Percentiles rank a stretch among this genome's conserved stretches.
Evolutionary conservation across 2,113 vertebrate genomes (phyloP).

Genomic region (Poecile atricapillus): DNA sequence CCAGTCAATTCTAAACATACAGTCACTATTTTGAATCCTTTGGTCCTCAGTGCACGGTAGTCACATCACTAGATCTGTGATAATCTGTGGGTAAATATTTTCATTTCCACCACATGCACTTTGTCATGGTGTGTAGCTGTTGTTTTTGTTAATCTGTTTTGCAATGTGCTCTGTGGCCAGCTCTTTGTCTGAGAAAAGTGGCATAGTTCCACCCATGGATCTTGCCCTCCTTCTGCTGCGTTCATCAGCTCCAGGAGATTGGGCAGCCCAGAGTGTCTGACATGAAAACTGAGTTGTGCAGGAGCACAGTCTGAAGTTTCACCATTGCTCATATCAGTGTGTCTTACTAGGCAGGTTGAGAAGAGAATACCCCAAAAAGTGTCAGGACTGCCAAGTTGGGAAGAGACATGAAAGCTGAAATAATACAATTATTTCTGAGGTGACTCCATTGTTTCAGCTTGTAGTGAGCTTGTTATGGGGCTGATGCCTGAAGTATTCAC

Average conservation of each 20-base stretch:
- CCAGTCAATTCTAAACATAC: background rate
- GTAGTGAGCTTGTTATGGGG: background rate
- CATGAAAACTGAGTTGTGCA: background rate
- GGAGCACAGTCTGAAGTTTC: background rate
- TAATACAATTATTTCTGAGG: background rate
- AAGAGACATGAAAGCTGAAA: background rate
- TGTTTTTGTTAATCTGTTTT: slow-evolving; percentile 48
- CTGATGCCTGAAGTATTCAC: background rate
- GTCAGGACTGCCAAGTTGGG: background rate
- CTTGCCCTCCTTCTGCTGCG: background rate
- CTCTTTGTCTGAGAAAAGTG: slow-evolving; percentile 36
- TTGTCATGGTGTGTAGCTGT: slow-evolving; percentile 25
- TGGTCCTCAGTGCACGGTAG: background rate
- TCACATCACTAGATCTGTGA: background rate
- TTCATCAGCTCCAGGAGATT: background rate
- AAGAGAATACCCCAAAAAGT: background rate
- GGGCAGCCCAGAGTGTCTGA: background rate
- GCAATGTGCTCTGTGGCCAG: background rate
- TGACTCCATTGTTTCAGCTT: background rate
- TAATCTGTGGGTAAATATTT: slow-evolving; percentile 58
- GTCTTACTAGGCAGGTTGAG: background rate
- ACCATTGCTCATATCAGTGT: background rate
- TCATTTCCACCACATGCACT: slow-evolving; percentile 20
- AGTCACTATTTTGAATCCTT: background rate
- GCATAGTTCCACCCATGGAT: background rate